Conservation (phyloP, 2,888 invertebrate species). For the Fabriciana adippe region DNA sequence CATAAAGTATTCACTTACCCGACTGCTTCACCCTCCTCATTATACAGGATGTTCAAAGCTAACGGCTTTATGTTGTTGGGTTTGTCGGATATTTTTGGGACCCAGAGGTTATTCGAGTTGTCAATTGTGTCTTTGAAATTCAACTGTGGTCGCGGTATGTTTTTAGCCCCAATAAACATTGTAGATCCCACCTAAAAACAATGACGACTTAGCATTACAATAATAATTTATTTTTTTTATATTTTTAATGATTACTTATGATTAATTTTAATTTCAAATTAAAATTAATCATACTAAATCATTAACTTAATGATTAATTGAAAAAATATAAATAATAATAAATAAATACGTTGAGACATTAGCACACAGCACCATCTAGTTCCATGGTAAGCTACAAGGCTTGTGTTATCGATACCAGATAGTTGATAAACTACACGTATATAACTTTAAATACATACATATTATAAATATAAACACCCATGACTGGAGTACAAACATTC, state of each 20-base stretch:
- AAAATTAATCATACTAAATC: too few relatives aligned
- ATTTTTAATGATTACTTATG: background rate
- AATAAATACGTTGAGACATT: too few relatives aligned
- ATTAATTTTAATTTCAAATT: too few relatives aligned
- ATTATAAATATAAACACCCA: too few relatives aligned
- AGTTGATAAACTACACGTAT: too few relatives aligned
- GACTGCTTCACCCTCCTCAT: constrained; percentile 82
- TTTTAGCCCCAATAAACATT: constrained; percentile 85
- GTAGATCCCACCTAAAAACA: constrained; percentile 62
- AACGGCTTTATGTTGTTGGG: constrained; percentile 93
- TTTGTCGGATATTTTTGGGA: constrained; percentile 92
- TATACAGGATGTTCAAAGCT: constrained; percentile 86
- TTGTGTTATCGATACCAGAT: too few relatives aligned
- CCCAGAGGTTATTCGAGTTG: constrained; percentile 90
- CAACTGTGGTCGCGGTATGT: constrained; percentile 91
- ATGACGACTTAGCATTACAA: background rate
- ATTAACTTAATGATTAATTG: too few relatives aligned
- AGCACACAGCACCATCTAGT: too few relatives aligned
- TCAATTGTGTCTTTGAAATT: constrained; percentile 92
- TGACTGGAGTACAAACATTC: too few relatives aligned
- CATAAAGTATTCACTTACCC: constrained; percentile 64
- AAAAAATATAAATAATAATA: too few relatives aligned
- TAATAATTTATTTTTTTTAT: background rate
- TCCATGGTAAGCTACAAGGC: too few relatives aligned
- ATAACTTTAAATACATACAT: too few relatives aligned